Conservation (phyloP, 2,797 vertebrate species). For the Rhinella marina region DNA sequence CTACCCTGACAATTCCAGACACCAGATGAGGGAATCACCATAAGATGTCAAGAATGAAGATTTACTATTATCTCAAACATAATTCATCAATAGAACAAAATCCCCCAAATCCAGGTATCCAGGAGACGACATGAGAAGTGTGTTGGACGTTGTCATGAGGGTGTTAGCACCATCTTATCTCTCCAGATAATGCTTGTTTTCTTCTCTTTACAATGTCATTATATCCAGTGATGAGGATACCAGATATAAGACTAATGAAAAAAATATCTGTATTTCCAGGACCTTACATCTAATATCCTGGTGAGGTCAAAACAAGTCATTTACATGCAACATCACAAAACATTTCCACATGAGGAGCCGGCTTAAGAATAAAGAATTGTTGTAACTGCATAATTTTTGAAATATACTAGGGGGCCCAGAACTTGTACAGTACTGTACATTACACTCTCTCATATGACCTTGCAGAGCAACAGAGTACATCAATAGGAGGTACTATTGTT, state of each 20-base stretch:
- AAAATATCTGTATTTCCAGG: background rate
- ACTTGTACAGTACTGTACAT: background rate
- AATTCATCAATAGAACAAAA: background rate
- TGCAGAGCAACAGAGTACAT: background rate
- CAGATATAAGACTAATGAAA: slow-evolving; percentile 7
- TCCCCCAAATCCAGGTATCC: slow-evolving; percentile 20
- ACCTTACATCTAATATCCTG: background rate
- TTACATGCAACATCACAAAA: slow-evolving; percentile 1
- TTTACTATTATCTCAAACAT: slow-evolving; percentile 9
- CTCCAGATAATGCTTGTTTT: background rate
- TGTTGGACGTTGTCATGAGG: background rate
- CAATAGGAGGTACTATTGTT: background rate
- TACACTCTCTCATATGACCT: background rate
- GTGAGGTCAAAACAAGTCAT: background rate
- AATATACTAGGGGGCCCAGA: background rate
- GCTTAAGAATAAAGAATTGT: background rate
- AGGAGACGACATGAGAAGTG: slow-evolving; percentile 20
- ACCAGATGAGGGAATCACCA: slow-evolving; percentile 11
- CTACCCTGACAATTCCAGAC: background rate
- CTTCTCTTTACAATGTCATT: background rate
- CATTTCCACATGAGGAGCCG: background rate
- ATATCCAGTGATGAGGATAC: slow-evolving; percentile 4
- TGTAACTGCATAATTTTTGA: background rate
- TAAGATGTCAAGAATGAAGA: slow-evolving; percentile 10
- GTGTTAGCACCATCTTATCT: slow-evolving; percentile 2